Conservation (phyloP, 2,888 invertebrate genomes). For the Cephus pulcher region DNA sequence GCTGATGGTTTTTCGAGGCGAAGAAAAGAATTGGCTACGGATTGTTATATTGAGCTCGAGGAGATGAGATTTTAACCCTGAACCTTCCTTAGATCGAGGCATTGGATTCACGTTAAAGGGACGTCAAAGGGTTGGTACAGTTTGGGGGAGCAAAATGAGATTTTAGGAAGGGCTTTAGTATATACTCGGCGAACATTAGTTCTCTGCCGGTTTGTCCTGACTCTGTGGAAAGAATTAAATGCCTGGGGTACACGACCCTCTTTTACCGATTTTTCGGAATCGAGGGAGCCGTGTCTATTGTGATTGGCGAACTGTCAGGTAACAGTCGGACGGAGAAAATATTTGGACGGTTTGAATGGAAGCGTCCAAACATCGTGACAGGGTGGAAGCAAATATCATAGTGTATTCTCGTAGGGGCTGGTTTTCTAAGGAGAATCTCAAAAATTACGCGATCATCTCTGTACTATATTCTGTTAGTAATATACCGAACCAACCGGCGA, state of each 20-base stretch:
- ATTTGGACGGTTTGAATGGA: constrained; percentile 44
- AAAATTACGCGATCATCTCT: neutral
- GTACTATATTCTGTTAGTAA: neutral
- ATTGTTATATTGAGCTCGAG: neutral
- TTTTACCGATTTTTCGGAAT: neutral
- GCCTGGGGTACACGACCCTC: constrained; percentile 5
- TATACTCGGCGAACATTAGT: neutral
- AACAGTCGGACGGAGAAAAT: constrained; percentile 46
- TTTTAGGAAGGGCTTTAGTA: neutral
- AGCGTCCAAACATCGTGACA: constrained; percentile 34
- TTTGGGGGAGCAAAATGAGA: neutral
- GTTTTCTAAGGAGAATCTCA: neutral
- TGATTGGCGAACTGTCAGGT: constrained; percentile 22
- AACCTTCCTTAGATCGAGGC: neutral
- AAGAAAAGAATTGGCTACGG: neutral
- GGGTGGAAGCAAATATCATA: neutral
- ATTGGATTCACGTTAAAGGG: neutral
- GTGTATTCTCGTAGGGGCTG: neutral
- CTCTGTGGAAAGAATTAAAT: neutral
- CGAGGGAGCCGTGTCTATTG: neutral
- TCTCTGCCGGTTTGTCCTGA: neutral
- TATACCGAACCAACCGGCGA: neutral
- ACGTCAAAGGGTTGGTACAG: neutral
- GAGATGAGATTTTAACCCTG: neutral
- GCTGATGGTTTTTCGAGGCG: neutral